Conservation (phyloP, 2,113 vertebrate genomes). For the Siphamia tubifer region DNA sequence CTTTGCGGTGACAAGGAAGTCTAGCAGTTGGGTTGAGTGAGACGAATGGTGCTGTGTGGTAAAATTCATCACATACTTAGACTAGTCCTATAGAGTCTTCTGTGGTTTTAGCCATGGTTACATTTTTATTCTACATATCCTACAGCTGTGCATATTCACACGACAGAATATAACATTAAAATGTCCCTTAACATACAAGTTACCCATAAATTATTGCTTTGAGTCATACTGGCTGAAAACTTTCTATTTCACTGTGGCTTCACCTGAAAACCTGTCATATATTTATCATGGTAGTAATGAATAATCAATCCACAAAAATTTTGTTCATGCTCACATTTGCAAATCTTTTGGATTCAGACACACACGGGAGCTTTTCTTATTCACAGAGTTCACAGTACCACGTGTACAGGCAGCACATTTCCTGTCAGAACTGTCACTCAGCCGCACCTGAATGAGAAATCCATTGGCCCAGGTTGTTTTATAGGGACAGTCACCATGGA, state of each 20-base stretch:
- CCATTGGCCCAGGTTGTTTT: constrained; percentile 48
- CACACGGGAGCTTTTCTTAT: not conserved
- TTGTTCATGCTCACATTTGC: not conserved
- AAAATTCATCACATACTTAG: constrained; percentile 53
- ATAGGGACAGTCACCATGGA: constrained; percentile 51
- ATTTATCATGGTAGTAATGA: not conserved
- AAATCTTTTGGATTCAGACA: not conserved
- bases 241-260: not conserved
- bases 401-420: constrained; percentile 18
- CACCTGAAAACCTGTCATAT: constrained; percentile 2
- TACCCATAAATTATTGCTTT: constrained; percentile 5
- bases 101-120: constrained; percentile 44
- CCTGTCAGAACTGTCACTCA: constrained; percentile 53
- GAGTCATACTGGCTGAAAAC: constrained; percentile 16
- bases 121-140: constrained; percentile 34
- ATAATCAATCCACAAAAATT: not conserved
- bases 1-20: constrained; percentile 29
- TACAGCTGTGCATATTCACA: constrained; percentile 13
- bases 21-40: constrained; percentile 41
- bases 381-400: not conserved
- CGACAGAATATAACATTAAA: constrained; percentile 28
- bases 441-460: constrained; percentile 57
- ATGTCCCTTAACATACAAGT: constrained; percentile 7
- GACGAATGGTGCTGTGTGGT: constrained; percentile 18
- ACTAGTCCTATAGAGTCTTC: constrained; percentile 37